phyloP scores from a whole-genome alignment of 2,888 invertebrate genomes.

The Smittia aterrima region DNA sequence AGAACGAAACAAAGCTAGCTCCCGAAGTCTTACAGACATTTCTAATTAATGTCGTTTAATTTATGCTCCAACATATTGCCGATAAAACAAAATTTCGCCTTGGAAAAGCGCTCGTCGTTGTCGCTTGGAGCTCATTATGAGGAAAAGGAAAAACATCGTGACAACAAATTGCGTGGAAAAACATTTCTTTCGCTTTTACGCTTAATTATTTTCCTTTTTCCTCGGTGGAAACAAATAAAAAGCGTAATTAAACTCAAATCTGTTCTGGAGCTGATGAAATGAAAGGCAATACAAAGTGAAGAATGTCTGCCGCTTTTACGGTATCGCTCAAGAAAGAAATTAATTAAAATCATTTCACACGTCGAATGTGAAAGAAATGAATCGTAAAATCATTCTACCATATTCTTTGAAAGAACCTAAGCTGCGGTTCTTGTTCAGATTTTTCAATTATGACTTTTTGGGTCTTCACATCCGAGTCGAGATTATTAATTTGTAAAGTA shows the following conservation, averaged over 20 bases:
- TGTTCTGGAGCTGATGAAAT: not conserved
- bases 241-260: constrained; percentile 10
- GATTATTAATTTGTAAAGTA: not conserved
- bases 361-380: no score
- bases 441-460: no score
- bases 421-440: no score
- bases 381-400: no score
- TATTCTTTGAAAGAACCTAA: no score
- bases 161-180: not conserved
- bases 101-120: not conserved
- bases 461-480: not conserved
- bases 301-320: no score
- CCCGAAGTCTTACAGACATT: constrained; percentile 2
- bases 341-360: no score
- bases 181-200: not conserved
- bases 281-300: not conserved
- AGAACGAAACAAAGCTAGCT: not conserved
- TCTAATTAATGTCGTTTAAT: constrained; percentile 23
- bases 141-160: not conserved
- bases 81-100: not conserved
- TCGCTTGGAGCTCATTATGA: not conserved
- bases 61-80: constrained; percentile 20
- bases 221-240: not conserved
- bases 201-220: not conserved
- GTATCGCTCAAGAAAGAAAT: no score